A percentile compares a stretch with the other conserved stretches of the same genome.
phyloP scores from a whole-genome alignment of 2,113 vertebrate genomes.

The Chaenocephalus aceratus region DNA sequence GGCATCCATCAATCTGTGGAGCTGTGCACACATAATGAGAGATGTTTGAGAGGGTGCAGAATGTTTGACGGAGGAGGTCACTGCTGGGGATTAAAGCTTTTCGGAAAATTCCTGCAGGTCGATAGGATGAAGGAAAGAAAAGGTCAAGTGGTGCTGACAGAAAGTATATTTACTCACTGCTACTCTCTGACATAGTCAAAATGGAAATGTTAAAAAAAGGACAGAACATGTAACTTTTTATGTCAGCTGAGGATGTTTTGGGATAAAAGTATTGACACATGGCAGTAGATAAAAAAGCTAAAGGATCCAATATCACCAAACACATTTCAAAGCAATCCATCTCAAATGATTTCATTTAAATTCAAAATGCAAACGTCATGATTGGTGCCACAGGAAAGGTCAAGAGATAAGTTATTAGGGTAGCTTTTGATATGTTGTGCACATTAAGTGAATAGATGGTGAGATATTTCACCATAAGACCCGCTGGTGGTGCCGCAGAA shows the following conservation, averaged over 20 bases:
- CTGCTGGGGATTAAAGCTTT: not conserved
- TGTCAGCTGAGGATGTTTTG: not conserved
- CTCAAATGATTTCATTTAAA: not conserved
- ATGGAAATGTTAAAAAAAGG: slow-evolving; percentile 1
- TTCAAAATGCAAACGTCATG: not conserved
- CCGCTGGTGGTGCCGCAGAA: not conserved
- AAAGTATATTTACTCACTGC: not conserved
- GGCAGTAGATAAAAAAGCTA: too few species aligned
- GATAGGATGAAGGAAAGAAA: not conserved
- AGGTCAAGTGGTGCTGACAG: not conserved
- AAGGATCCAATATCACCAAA: too few species aligned
- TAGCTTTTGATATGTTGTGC: too few species aligned
- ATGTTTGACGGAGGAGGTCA: not conserved
- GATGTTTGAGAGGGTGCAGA: not conserved
- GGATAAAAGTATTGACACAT: not conserved
- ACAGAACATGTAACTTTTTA: not conserved
- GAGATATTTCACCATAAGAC: not conserved
- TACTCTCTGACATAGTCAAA: not conserved
- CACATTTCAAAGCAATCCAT: not conserved
- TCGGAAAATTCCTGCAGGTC: not conserved
- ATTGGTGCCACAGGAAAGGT: not conserved
- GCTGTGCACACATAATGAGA: not conserved
- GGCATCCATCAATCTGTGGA: slow-evolving; percentile 2
- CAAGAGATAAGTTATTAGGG: not conserved
- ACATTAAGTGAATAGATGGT: not conserved